Conservation (phyloP, 2,888 invertebrate genomes). For the Pachliopta kotzebuea region DNA sequence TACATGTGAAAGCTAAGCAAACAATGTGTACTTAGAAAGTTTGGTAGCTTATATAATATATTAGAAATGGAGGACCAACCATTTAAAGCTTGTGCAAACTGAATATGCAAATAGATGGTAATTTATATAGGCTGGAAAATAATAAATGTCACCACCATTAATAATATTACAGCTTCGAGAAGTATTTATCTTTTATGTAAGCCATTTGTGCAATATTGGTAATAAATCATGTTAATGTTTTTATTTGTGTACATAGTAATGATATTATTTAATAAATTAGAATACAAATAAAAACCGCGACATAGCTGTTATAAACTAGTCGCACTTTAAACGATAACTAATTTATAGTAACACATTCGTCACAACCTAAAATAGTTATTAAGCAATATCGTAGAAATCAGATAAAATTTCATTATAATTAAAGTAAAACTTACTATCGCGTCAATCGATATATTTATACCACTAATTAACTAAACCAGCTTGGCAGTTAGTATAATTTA, state of each 20-base stretch:
- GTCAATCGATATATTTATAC: neutral
- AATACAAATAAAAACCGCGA: neutral
- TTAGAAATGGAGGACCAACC: neutral
- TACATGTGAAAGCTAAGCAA: conserved; percentile 10
- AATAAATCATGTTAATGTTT: neutral
- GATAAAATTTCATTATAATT: neutral
- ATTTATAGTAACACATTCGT: conserved; percentile 38
- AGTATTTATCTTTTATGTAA: too few relatives aligned
- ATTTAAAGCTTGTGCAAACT: neutral
- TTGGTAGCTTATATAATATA: conserved; percentile 15
- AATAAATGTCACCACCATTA: too few relatives aligned
- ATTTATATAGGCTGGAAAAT: conserved; percentile 5
- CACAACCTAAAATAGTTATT: conserved; percentile 70
- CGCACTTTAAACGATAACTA: neutral
- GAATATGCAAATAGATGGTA: conserved; percentile 11
- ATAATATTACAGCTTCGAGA: too few relatives aligned
- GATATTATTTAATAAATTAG: neutral
- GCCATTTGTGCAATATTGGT: too few relatives aligned
- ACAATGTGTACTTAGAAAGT: conserved; percentile 6
- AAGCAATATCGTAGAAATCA: conserved; percentile 38
- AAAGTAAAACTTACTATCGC: conserved; percentile 4
- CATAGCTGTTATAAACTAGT: neutral
- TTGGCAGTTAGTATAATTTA: neutral
- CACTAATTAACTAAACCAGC: neutral
- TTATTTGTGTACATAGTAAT: neutral